Percentiles rank a stretch among this genome's conserved stretches.
These are phyloP conservation scores for Grammomys dolichurus DNA, from an alignment of 2,113 vertebrate genomes.

Conservation along the genomic window DNA sequence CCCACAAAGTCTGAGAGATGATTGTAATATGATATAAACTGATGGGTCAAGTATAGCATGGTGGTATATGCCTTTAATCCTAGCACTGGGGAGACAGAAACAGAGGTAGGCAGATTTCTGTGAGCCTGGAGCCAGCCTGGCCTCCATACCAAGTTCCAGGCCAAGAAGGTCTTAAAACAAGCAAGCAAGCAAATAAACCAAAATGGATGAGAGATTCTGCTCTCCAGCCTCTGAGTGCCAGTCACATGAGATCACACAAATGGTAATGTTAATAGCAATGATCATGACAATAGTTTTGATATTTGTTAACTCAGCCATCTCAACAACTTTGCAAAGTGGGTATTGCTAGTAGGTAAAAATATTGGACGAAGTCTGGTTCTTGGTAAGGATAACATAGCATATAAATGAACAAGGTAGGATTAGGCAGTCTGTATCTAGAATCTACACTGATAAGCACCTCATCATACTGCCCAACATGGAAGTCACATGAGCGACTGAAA, in stretches of 20 bases:
- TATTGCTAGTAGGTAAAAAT: background rate
- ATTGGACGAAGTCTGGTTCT: background rate
- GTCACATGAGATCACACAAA: background rate
- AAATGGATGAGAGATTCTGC: background rate
- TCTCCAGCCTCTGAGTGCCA: background rate
- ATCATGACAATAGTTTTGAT: background rate
- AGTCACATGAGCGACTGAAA: background rate
- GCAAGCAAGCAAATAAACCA: background rate
- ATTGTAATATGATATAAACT: background rate
- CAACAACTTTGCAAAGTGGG: background rate
- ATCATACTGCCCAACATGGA: background rate
- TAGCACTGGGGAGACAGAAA: background rate
- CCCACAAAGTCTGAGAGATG: background rate
- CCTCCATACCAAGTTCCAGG: background rate
- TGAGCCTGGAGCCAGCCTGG: background rate
- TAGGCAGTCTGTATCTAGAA: background rate
- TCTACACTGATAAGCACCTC: background rate
- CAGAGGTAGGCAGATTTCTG: background rate
- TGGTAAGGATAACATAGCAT: background rate
- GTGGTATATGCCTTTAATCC: background rate
- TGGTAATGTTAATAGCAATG: background rate
- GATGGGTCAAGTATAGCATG: background rate
- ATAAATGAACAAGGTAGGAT: background rate
- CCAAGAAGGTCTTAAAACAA: background rate
- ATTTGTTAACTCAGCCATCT: background rate